phyloP scores from a whole-genome alignment of 2,888 invertebrate genomes.

The Pterostichus niger region DNA sequence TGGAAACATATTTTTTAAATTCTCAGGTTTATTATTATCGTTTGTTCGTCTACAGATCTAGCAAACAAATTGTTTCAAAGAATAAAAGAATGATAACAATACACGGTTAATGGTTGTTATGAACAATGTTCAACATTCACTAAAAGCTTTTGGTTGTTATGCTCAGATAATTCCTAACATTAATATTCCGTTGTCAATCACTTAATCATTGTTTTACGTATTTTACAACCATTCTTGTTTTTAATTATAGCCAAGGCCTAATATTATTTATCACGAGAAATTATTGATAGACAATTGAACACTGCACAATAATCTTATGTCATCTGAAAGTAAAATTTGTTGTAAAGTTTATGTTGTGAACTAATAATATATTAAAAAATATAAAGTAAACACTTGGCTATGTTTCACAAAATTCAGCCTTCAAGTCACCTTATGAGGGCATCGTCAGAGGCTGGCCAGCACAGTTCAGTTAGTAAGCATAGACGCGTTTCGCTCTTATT shows the following conservation, averaged over 20 bases:
- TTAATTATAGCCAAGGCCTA: slow-evolving; percentile 44
- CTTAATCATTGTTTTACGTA: slow-evolving; percentile 14
- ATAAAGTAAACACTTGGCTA: too few species aligned
- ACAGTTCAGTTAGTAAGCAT: too few species aligned
- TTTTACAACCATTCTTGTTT: slow-evolving; percentile 33
- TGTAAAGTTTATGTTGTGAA: slow-evolving; percentile 71
- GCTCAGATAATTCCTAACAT: slow-evolving; percentile 42
- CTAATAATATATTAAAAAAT: too few species aligned
- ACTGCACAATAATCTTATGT: too few species aligned
- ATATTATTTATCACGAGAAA: background rate
- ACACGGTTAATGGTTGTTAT: slow-evolving; percentile 39
- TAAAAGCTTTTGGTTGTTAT: slow-evolving; percentile 63
- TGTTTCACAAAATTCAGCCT: too few species aligned
- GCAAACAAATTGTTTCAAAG: slow-evolving; percentile 30
- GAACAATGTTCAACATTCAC: slow-evolving; percentile 51
- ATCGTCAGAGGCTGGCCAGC: too few species aligned
- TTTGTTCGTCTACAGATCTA: background rate
- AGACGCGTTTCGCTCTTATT: too few species aligned
- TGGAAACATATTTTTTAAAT: background rate
- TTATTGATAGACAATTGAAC: slow-evolving; percentile 4
- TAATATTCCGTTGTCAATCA: slow-evolving; percentile 39
- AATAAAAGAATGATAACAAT: slow-evolving; percentile 27
- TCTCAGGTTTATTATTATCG: too few species aligned
- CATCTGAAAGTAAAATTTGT: slow-evolving; percentile 17
- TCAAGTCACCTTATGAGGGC: too few species aligned